A percentile compares a stretch with the other conserved stretches of the same genome.
phyloP scores from a whole-genome alignment of 53 echinoderm and acorn worm species.

The Paracentrotus lividus region DNA sequence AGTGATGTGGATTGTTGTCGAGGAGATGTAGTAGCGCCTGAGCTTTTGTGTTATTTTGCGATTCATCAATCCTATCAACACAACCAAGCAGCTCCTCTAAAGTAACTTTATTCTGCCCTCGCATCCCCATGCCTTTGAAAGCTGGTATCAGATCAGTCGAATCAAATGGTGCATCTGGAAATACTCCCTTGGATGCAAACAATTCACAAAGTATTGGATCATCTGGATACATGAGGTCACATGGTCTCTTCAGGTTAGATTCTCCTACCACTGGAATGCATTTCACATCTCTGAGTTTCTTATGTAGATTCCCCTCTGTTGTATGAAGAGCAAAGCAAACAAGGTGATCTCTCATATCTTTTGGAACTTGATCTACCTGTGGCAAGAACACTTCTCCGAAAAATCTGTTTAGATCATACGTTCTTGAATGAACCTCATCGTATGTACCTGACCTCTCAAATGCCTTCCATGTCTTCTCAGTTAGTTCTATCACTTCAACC shows the following conservation, averaged over 20 bases:
- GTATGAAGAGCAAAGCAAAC: constrained; percentile 58
- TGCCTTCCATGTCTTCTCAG: constrained; percentile 17
- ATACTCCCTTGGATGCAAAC: constrained; percentile 57
- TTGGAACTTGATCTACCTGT: neutral
- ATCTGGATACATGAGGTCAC: neutral
- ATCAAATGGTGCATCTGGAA: constrained; percentile 66
- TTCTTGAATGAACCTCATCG: neutral
- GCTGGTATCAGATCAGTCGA: constrained; percentile 28
- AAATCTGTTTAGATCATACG: constrained; percentile 50
- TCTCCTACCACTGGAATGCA: constrained; percentile 63
- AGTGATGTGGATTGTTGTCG: neutral
- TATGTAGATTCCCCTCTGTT: neutral
- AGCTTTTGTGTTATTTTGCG: neutral
- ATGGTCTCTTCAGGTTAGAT: neutral
- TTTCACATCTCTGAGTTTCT: constrained; percentile 15
- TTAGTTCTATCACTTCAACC: constrained; percentile 40
- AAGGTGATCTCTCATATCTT: neutral
- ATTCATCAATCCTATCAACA: neutral
- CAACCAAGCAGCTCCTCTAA: neutral
- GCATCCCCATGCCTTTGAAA: constrained; percentile 41
- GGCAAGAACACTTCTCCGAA: constrained; percentile 66
- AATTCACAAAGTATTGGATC: constrained; percentile 56
- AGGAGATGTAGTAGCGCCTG: neutral
- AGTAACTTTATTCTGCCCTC: constrained; percentile 15
- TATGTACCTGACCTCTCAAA: neutral